phyloP scores from a whole-genome alignment of 2,888 invertebrate species.

The Rhamphomyia laevipes region DNA sequence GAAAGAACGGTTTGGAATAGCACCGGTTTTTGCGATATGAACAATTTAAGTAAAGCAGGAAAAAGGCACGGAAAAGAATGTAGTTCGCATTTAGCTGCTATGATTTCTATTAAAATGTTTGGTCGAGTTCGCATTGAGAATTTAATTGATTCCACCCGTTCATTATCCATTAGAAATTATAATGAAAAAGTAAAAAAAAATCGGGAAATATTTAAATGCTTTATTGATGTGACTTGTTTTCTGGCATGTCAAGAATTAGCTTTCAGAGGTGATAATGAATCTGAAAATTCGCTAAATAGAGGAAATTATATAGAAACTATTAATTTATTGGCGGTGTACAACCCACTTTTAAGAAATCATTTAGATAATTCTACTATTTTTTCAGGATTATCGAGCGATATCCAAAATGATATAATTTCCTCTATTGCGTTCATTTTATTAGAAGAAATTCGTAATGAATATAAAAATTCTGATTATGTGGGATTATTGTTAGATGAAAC shows the following conservation, averaged over 20 bases:
- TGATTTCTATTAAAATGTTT: background rate
- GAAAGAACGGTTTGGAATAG: background rate
- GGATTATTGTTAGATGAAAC: slow-evolving; percentile 18
- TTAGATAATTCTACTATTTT: slow-evolving; percentile 18
- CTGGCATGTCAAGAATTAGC: slow-evolving; percentile 14
- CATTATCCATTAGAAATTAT: slow-evolving; percentile 6
- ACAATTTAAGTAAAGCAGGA: background rate
- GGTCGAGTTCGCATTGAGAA: background rate
- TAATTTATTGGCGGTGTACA: slow-evolving; percentile 16
- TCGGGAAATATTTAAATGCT: slow-evolving; percentile 15
- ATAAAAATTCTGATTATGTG: slow-evolving; percentile 17
- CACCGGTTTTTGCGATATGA: background rate
- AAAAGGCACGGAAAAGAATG: background rate
- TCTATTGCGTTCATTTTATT: slow-evolving; percentile 13
- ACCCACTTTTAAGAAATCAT: slow-evolving; percentile 15
- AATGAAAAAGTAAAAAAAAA: slow-evolving; percentile 18
- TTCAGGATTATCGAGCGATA: slow-evolving; percentile 17
- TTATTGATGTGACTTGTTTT: slow-evolving; percentile 13
- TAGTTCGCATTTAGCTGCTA: background rate
- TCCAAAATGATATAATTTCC: slow-evolving; percentile 21
- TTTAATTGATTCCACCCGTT: background rate
- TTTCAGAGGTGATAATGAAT: slow-evolving; percentile 13
- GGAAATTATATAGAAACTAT: slow-evolving; percentile 16
- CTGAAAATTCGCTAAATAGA: slow-evolving; percentile 13
- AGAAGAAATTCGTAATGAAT: slow-evolving; percentile 16